Base-by-base conservation (phyloP, 1,140 invertebrate species). In the Conus ventricosus region DNA sequence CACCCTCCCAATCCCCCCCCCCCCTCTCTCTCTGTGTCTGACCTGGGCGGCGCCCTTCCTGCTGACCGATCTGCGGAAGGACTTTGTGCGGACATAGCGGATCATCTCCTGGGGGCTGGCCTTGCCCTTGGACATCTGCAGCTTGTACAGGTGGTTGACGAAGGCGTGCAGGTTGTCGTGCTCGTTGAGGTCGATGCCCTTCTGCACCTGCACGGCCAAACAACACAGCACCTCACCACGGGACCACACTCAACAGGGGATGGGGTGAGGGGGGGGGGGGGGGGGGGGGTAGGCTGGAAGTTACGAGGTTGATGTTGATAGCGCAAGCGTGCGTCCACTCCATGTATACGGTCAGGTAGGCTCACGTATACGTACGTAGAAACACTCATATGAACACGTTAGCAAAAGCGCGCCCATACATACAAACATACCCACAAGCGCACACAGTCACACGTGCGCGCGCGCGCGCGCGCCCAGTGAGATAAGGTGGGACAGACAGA, bases 81-180 rank as follows among this genome's bases (percentile, higher is more conserved):
- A 91, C 76, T 91, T 92, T 27, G 91, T 93, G 27, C 91, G 60
- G 54, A 93, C 90, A 39, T 92, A 92, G 51, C 88, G 86, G 11
- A 93, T 82, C 60, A 92, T 91, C 71, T 91, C 88, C 67, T 91
- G 90, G 7, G 92, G 85, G 53, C 90, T 81, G 78, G 91, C 90
- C 17, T 90, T 88, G n/a, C 93, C 92, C 27, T 90, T 88, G 23
- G 89, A 91, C 84, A 88, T 89, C 63, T 89, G 80, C 8, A 90
- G 88, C 57, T 88, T 89, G 54, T 91, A 87, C 67, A 92, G 86
- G 20, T 89, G 87, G n/a, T 55, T 80, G 57, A 87, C 84, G 8
- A 92, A 71, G 23, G 85, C 87, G 15, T 90, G 84, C 53, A 88
- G 84, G 51, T 89, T 89, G 54, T 84, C 87, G 81, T 91, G 88